A percentile compares a stretch with the other conserved stretches of the same genome.
These are phyloP conservation scores for Taenaris catops DNA, from an alignment of 2,888 invertebrate species.

Conservation along the genomic window DNA sequence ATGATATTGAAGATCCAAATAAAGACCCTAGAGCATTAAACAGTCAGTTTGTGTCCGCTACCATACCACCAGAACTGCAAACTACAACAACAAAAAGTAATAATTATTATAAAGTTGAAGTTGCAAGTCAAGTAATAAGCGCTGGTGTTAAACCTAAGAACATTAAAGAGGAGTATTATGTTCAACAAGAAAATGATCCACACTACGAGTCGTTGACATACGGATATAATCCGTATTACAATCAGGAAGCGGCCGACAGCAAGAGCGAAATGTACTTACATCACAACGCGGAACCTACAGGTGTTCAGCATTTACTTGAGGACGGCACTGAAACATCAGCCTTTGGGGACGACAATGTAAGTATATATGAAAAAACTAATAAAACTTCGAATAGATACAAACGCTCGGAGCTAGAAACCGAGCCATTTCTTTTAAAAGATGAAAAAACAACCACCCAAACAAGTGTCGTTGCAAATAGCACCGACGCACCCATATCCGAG, in stretches of 20 bases:
- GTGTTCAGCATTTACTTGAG: slow-evolving; percentile 55
- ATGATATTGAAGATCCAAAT: slow-evolving; percentile 59
- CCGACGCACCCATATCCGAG: slow-evolving; percentile 33
- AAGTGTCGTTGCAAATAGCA: slow-evolving; percentile 22
- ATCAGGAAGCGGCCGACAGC: slow-evolving; percentile 30
- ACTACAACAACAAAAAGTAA: slow-evolving; percentile 41
- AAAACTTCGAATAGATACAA: slow-evolving; percentile 27
- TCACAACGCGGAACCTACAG: slow-evolving; percentile 42
- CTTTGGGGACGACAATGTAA: slow-evolving; percentile 62
- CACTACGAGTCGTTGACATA: slow-evolving; percentile 39
- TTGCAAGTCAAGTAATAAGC: slow-evolving; percentile 42
- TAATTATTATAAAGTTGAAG: slow-evolving; percentile 53
- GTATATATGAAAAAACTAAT: slow-evolving; percentile 36
- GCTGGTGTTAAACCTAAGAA: slow-evolving; percentile 29
- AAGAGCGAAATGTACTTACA: slow-evolving; percentile 48
- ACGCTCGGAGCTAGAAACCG: slow-evolving; percentile 41
- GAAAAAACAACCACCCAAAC: slow-evolving; percentile 26
- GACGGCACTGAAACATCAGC: slow-evolving; percentile 62
- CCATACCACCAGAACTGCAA: slow-evolving; percentile 34
- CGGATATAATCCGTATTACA: slow-evolving; percentile 31
- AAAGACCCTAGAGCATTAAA: slow-evolving; percentile 28
- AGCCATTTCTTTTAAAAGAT: slow-evolving; percentile 41
- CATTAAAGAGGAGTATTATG: slow-evolving; percentile 28
- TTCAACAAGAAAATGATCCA: slow-evolving; percentile 31
- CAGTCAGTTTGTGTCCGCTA: slow-evolving; percentile 29